Percentiles rank a stretch among this genome's conserved stretches.
These are phyloP conservation scores for Silurus lanzhouensis DNA, from an alignment of 2,797 vertebrate species.

Conservation along the genomic window DNA sequence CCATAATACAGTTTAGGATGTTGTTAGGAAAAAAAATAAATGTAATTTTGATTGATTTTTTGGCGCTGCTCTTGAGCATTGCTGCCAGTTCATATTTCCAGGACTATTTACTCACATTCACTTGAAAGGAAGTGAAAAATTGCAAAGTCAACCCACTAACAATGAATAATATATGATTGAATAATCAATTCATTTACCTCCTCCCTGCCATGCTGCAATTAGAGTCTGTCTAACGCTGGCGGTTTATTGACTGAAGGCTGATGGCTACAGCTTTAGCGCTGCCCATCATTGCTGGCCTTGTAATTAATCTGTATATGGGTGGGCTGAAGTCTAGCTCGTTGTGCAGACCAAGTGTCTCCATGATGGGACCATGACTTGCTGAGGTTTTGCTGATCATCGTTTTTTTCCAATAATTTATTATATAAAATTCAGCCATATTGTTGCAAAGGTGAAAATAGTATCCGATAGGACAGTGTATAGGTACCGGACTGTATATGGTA, in stretches of 20 bases:
- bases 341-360: background rate
- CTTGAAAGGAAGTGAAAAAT: slow-evolving; percentile 31
- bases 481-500: too few species aligned
- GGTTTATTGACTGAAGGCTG: slow-evolving; percentile 39
- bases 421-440: background rate
- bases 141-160: slow-evolving; percentile 19
- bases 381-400: background rate
- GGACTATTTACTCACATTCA: slow-evolving; percentile 11
- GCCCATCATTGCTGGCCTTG: slow-evolving; percentile 27
- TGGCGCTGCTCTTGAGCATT: slow-evolving; percentile 1
- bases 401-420: background rate
- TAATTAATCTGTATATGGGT: slow-evolving; percentile 44
- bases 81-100: slow-evolving; percentile 30
- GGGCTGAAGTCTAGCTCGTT: background rate
- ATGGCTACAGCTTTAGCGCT: slow-evolving; percentile 31
- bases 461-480: too few species aligned
- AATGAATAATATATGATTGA: slow-evolving; percentile 44
- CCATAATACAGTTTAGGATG: background rate
- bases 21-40: background rate
- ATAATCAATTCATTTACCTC: slow-evolving; percentile 49
- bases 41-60: slow-evolving; percentile 12
- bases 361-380: background rate
- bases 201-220: slow-evolving; percentile 45
- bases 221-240: slow-evolving; percentile 25
- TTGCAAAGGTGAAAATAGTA: background rate